Evolutionary conservation across 2,888 invertebrate species (phyloP).

Genomic region (Dryococelus australis): DNA sequence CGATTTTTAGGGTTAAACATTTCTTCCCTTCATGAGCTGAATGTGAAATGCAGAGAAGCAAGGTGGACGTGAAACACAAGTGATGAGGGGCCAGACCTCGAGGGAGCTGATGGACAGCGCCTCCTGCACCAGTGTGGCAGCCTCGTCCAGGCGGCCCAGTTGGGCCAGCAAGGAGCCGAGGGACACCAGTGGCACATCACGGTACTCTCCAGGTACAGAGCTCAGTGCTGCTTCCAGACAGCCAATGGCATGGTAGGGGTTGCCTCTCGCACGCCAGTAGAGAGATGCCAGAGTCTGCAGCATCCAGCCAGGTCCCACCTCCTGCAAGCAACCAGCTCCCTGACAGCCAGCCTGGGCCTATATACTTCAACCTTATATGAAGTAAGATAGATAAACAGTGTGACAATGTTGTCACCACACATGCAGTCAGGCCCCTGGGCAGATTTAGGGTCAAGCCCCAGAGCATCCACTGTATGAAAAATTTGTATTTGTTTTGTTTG

Average conservation of each 20-base stretch:
- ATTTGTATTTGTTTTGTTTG: too few relatives aligned
- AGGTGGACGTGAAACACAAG: too few relatives aligned
- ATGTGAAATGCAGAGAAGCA: too few relatives aligned
- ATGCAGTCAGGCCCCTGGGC: too few relatives aligned
- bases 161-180: slow-evolving; percentile 73
- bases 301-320: slow-evolving; percentile 77
- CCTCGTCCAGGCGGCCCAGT: slow-evolving; percentile 71
- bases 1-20: too few relatives aligned
- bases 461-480: too few relatives aligned
- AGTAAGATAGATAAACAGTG: too few relatives aligned
- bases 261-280: slow-evolving; percentile 79
- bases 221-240: slow-evolving; percentile 72
- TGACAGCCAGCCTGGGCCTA: too few relatives aligned
- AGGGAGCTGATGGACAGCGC: slow-evolving; percentile 68
- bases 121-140: slow-evolving; percentile 67
- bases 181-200: slow-evolving; percentile 73
- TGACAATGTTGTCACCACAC: too few relatives aligned
- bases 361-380: too few relatives aligned
- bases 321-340: slow-evolving; percentile 60
- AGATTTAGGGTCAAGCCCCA: too few relatives aligned
- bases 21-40: too few relatives aligned
- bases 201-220: slow-evolving; percentile 65
- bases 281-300: slow-evolving; percentile 75
- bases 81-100: slow-evolving; percentile 61
- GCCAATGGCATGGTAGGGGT: slow-evolving; percentile 71